Evolutionary conservation across 2,888 invertebrate species (phyloP).

Genomic region (Loripinus fragilis): DNA sequence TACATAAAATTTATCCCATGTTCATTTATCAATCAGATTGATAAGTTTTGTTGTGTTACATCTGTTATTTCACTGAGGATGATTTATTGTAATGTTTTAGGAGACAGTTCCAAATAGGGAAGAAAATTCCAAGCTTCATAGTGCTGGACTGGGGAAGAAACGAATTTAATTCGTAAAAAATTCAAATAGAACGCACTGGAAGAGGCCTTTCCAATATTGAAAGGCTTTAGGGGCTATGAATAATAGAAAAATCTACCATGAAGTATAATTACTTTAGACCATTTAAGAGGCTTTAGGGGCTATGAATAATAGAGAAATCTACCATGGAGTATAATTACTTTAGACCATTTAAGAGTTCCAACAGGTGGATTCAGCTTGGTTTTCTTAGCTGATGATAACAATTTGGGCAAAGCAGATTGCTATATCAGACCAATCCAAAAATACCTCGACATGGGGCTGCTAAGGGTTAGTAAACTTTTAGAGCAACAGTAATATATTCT

Average conservation of each 20-base stretch:
- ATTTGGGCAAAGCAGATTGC: conserved; percentile 25
- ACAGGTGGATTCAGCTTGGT: conserved; percentile 4
- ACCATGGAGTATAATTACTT: neutral
- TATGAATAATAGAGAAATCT: conserved; percentile 17
- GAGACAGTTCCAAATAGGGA: conserved; percentile 30
- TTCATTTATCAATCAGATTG: no score
- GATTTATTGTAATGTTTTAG: conserved; percentile 9
- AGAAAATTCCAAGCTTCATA: conserved; percentile 23
- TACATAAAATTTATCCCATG: no score
- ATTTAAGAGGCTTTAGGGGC: neutral
- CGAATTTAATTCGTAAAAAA: conserved; percentile 19
- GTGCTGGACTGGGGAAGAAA: conserved; percentile 30
- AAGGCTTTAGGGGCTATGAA: conserved; percentile 19
- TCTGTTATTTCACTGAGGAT: no score
- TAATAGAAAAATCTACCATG: conserved; percentile 1
- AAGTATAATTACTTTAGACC: neutral
- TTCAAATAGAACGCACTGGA: neutral
- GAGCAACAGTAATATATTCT: no score
- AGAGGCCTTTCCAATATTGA: conserved; percentile 21
- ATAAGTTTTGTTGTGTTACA: no score
- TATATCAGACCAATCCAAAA: conserved; percentile 30
- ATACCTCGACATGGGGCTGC: conserved; percentile 8
- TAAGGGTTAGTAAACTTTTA: neutral
- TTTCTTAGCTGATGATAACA: conserved; percentile 29
- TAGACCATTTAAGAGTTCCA: conserved; percentile 4